These are phyloP conservation scores for Erethizon dorsatum DNA, from an alignment of 2,797 vertebrate species.

Conservation along the genomic window DNA sequence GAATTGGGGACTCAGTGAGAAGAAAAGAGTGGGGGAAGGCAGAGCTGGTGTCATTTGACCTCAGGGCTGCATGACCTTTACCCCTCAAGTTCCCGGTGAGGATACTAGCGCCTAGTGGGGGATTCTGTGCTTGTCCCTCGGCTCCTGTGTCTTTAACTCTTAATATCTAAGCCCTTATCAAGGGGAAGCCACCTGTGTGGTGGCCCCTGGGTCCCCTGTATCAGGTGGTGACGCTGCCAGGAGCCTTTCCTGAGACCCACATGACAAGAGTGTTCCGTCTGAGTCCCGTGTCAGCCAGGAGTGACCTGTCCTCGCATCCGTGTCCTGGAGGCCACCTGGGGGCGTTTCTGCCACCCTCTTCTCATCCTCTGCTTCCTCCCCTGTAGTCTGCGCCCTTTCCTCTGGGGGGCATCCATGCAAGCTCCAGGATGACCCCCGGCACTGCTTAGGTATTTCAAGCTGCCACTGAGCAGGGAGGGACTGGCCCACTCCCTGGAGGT, in stretches of 20 bases:
- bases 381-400: neutral
- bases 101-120: neutral
- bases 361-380: neutral
- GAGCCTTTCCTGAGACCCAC: neutral
- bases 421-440: neutral
- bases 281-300: neutral
- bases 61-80: neutral
- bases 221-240: neutral
- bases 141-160: neutral
- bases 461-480: rapidly evolving
- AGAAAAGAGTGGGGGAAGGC: neutral
- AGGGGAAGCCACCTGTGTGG: neutral
- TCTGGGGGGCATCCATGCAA: neutral
- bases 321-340: neutral
- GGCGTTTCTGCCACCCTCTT: neutral
- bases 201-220: neutral
- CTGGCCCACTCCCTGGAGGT: neutral
- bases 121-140: neutral
- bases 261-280: neutral
- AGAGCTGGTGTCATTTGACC: no score
- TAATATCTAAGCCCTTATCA: neutral
- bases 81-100: neutral
- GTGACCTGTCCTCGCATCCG: neutral
- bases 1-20: neutral
- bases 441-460: neutral